Evolutionary conservation across 2,797 vertebrate genomes (phyloP).

Genomic region (Ciconia nigra): DNA sequence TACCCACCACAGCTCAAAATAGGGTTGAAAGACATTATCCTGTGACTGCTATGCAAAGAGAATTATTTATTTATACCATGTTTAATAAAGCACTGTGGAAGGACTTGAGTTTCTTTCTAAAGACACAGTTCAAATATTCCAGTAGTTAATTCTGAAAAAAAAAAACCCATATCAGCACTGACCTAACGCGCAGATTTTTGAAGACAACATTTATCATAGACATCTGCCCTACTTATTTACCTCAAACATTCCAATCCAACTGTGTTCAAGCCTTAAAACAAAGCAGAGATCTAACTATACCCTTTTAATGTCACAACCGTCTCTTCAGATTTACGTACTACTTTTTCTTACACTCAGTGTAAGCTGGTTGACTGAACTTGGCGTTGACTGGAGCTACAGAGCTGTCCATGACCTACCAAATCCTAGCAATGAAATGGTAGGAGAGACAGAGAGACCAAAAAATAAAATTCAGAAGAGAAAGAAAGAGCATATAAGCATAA

Average conservation of each 20-base stretch:
- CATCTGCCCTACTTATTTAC: not conserved
- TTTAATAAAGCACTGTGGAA: not conserved
- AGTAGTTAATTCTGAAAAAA: not conserved
- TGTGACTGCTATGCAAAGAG: not conserved
- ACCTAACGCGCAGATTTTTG: not conserved
- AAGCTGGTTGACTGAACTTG: not conserved
- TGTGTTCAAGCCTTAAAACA: not conserved
- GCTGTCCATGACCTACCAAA: not conserved
- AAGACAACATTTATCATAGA: not conserved
- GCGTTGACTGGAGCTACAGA: not conserved
- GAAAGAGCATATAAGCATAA: slow-evolving; percentile 74
- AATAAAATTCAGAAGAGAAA: slow-evolving; percentile 78
- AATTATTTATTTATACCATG: not conserved
- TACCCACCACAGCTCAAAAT: not conserved
- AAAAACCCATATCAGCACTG: not conserved
- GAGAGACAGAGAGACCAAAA: slow-evolving; percentile 5
- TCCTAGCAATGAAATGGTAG: not conserved
- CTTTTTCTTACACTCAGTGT: not conserved
- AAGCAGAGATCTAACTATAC: not conserved
- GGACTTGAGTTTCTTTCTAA: not conserved
- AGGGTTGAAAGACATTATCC: not conserved
- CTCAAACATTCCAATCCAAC: not conserved
- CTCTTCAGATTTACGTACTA: not conserved
- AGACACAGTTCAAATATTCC: not conserved
- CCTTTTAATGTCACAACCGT: not conserved